Base-by-base conservation (phyloP, 2,888 invertebrate species). In the Flexamia atlantica region DNA sequence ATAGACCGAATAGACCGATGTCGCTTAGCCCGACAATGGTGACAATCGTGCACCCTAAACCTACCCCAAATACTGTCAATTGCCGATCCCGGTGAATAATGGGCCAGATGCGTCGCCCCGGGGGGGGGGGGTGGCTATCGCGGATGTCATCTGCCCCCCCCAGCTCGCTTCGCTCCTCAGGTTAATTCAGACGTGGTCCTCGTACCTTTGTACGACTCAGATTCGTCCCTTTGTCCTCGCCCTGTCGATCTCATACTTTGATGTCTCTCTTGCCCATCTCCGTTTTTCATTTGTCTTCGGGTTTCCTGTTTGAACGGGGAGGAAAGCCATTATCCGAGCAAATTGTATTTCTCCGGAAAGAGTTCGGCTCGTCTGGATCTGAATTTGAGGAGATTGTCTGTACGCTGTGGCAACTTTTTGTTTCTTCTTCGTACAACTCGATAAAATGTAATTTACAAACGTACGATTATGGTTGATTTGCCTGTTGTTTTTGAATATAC, bases 61-160 rank as follows among this genome's bases (percentile, higher is more conserved):
- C 40, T 72, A 72, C 72, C 76, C 76, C 76, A 76, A 76, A 76
- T 76, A 76, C 76, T 76, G 76, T 76, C 76, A 76, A 76, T 76
- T 76, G 76, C 23, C 76, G 50, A 46, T 70, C 25, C 70, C 46
- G n/a, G 46, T 50, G 50, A 76, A 76, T 76, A 76, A 76, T 76
- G 76, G 76, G 76, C 76, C 76, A 76, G 76, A 76, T 76, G 76
- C 30, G 64, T 30, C 10, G 1, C 14, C 50, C 23, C 46, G 20
- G 50, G 76, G 20, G 40, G 10, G 12, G 46, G 40, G 72, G 40
- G 9, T 25, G 46, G 36, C 5, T 76, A 76, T 76, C 76, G 17
- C 12, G 28, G 76, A 50, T 76, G 76, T 76, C 76, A 76, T 76
- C 76, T 46, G 25, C 30, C 76, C 76, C 76, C 76, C n/a, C 72